Evolutionary conservation across 2,797 vertebrate species (phyloP), one percentile per base, ranked within the genome.

Genomic region (Protosalanx chinensis): DNA sequence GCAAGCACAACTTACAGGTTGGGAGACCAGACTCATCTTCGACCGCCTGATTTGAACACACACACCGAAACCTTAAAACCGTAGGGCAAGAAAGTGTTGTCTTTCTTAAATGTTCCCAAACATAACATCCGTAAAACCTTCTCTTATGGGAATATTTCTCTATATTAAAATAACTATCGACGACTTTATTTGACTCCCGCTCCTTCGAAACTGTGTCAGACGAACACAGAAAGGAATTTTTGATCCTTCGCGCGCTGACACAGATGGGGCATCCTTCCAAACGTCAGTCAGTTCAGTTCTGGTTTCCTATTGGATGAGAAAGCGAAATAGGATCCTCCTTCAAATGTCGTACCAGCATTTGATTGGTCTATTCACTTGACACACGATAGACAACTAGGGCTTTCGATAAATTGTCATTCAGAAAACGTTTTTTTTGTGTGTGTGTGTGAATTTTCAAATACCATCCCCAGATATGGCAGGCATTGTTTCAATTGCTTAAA

Each of bases 161-260:
- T 80, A 81, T 8, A 60, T 16, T 15, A 68, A 61, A 67, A 1
- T 67, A 16, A 4, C 33, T 72, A 84, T 71, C 5, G 23, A 16
- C 18, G 85, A 4, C 0, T 56, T 13, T 32, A 72, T 77, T 58
- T 82, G 29, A 84, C 91, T 93, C 93, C 92, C 93, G 93, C 92
- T 88, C 82, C 83, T 84, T 88, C 80, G 71, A 15, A 2, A 59
- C 72, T 12, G 8, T 46, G 41, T 72, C 51, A 56, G 51, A 16
- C 4, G 51, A 56, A 56, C 51, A 56, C 51, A 53, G 67, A 85
- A 78, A n/a, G 63, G 12, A 77, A 2, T 70, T 91, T 91, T 94
- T 85, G 83, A 93, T 76, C 72, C 88, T 93, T 93, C 90, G 93
- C 93, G 93, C 91, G 89, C 81, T 83, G 78, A 72, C 84, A 87